Evolutionary conservation across 2,113 vertebrate species (phyloP).

Genomic region (Columba livia): DNA sequence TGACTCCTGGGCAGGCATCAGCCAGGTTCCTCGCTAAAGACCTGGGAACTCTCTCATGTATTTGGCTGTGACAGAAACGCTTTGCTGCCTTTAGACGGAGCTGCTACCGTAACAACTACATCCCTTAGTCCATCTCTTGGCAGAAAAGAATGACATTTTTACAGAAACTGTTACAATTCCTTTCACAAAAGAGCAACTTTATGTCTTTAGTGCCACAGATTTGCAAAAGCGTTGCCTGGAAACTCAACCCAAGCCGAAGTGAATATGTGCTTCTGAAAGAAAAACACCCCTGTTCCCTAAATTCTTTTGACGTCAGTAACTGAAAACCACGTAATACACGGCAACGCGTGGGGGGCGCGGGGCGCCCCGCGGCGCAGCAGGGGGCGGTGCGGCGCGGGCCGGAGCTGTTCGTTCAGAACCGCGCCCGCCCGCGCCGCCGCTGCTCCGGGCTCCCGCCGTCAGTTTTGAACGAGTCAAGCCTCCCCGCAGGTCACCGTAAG

Average conservation of each 20-base stretch:
- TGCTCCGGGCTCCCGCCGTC: too few relatives aligned
- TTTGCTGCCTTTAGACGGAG: accelerated
- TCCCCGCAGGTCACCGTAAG: accelerated
- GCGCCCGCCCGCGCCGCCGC: too few relatives aligned
- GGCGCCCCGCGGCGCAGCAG: background rate
- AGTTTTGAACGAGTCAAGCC: accelerated
- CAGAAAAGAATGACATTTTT: background rate
- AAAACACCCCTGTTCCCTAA: too few relatives aligned
- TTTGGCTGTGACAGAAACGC: background rate
- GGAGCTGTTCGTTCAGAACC: slow-evolving; percentile 66
- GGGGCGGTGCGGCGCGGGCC: background rate
- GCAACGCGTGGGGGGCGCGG: too few relatives aligned
- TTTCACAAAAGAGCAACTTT: background rate
- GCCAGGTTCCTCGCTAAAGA: background rate
- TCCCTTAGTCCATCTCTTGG: background rate
- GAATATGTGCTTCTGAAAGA: too few relatives aligned
- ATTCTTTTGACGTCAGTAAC: background rate
- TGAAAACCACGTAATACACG: background rate
- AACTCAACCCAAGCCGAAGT: background rate
- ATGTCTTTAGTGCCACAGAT: background rate
- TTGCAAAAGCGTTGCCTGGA: background rate
- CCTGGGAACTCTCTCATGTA: background rate
- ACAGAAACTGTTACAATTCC: background rate
- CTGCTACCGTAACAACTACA: accelerated
- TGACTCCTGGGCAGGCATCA: background rate